Conservation (phyloP, 2,113 vertebrate species). For the Corydoras maculifer region DNA sequence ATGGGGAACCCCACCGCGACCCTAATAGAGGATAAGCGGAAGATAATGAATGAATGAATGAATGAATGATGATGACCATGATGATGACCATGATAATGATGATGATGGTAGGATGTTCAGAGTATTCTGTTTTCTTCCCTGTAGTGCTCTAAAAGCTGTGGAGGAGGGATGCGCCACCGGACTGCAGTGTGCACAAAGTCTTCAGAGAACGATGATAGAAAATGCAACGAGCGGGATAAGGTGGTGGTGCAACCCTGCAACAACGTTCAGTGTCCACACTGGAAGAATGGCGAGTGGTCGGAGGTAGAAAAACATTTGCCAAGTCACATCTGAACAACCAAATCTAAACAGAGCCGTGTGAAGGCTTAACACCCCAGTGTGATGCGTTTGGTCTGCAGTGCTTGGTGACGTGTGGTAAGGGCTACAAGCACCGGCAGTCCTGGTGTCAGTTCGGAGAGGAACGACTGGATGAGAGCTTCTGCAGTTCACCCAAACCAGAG, state of each 20-base stretch:
- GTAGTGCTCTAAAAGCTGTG: conserved; percentile 93
- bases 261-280: conserved; percentile 84
- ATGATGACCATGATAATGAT: no score
- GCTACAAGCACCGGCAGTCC: conserved; percentile 86
- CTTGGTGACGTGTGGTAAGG: conserved; percentile 93
- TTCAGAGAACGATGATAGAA: conserved; percentile 78
- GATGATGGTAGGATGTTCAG: no score
- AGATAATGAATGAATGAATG: no score
- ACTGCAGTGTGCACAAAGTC: conserved; percentile 77
- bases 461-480: conserved; percentile 77
- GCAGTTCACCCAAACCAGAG: conserved; percentile 77
- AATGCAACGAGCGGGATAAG: conserved; percentile 87
- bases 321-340: no score
- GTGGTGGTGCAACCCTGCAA: conserved; percentile 79
- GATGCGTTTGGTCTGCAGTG: conserved; percentile 65
- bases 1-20: no score
- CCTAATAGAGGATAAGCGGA: no score
- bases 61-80: no score
- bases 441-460: conserved; percentile 97
- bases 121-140: background rate
- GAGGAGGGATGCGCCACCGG: conserved; percentile 77
- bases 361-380: no score
- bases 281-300: conserved; percentile 92
- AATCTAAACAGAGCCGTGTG: no score
- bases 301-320: no score